These are phyloP conservation scores for Apamea epomidion DNA, from an alignment of 2,888 invertebrate species.

Conservation along the genomic window DNA sequence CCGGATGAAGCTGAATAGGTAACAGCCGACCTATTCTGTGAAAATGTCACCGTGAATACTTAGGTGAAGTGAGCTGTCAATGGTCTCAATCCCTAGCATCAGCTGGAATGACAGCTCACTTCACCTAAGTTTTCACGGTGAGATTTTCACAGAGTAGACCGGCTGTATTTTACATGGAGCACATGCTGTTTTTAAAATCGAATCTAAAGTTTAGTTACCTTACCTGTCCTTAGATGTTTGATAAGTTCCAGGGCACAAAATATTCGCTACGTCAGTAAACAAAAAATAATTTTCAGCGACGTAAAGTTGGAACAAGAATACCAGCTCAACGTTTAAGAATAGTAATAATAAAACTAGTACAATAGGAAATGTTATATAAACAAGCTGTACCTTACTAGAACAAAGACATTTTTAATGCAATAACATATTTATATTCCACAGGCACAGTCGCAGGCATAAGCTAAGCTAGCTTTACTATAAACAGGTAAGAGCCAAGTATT, in stretches of 20 bases:
- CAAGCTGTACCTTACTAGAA: not conserved
- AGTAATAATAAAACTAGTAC: not conserved
- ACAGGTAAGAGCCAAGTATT: slow-evolving; percentile 32
- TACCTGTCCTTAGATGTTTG: not conserved
- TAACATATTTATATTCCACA: not conserved
- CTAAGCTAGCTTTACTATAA: slow-evolving; percentile 12
- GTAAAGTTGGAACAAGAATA: not conserved
- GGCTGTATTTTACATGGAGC: too few species aligned
- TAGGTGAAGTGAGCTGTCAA: too few species aligned
- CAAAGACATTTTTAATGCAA: not conserved
- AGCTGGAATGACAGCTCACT: too few species aligned
- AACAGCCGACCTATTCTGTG: too few species aligned
- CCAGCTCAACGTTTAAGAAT: not conserved
- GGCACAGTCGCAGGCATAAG: not conserved
- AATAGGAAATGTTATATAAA: not conserved
- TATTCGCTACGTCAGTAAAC: not conserved
- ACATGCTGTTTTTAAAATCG: not conserved
- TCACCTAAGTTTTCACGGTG: too few species aligned
- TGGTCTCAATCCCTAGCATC: too few species aligned
- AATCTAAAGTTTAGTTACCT: not conserved
- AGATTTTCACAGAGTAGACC: too few species aligned
- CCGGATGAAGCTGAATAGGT: too few species aligned
- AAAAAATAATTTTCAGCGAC: not conserved
- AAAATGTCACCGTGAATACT: too few species aligned
- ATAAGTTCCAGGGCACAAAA: not conserved